phyloP scores from a whole-genome alignment of 1,140 invertebrate genomes.

The Holotrichia oblita region DNA sequence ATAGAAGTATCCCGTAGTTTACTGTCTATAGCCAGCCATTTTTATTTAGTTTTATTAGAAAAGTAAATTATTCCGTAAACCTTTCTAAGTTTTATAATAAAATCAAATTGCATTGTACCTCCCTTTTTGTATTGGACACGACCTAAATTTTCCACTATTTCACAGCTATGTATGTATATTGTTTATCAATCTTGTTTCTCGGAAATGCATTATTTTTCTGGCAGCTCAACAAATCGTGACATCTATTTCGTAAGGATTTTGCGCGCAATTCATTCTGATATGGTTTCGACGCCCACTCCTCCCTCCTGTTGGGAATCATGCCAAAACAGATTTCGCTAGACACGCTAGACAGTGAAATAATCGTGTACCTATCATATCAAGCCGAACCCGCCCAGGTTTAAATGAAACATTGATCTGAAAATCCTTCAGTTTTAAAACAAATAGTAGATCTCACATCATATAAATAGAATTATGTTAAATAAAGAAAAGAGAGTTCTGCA shows the following conservation, averaged over 20 bases:
- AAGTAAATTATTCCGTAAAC: background rate
- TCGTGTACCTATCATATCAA: constrained; percentile 7
- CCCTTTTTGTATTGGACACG: background rate
- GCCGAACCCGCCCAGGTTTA: background rate
- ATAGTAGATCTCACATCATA: no score
- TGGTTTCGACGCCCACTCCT: constrained; percentile 5
- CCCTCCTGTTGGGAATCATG: background rate
- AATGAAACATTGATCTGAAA: background rate
- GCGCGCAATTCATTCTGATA: constrained; percentile 1
- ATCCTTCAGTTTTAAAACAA: background rate
- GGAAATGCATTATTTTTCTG: constrained; percentile 13
- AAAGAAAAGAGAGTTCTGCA: no score
- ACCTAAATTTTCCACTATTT: background rate
- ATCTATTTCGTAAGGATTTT: background rate
- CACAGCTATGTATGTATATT: background rate
- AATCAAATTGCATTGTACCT: background rate
- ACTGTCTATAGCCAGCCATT: background rate
- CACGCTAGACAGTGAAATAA: background rate
- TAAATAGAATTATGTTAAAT: no score
- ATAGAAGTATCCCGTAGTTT: no score
- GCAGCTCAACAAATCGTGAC: background rate
- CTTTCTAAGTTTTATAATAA: no score
- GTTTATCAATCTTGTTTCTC: background rate
- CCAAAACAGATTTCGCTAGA: constrained; percentile 10
- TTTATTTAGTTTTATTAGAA: no score